Conservation (phyloP, 1,140 invertebrate species). For the Lysiphlebus fabarum region DNA sequence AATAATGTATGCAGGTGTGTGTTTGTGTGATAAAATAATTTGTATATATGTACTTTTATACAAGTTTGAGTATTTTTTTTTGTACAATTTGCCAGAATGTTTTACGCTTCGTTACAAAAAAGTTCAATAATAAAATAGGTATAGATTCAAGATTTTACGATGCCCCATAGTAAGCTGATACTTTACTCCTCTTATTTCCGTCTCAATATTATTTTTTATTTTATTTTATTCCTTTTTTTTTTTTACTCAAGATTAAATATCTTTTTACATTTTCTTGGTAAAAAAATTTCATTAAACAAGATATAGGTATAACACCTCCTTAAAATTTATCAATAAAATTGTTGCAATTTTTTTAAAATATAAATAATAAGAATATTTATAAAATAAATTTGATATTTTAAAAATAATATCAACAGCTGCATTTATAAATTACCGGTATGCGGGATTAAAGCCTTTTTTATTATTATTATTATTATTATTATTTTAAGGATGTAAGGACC, state of each 20-base stretch:
- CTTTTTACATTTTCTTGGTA: too few relatives aligned
- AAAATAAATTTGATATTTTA: conserved; percentile 14
- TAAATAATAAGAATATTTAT: conserved; percentile 16
- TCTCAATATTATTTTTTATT: conserved; percentile 2
- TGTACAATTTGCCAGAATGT: conserved; percentile 10
- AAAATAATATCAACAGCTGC: conserved; percentile 20
- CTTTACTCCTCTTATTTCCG: conserved; percentile 2
- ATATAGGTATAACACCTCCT: too few relatives aligned
- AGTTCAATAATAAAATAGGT: conserved; percentile 3
- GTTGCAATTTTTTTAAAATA: conserved; percentile 1
- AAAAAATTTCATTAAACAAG: too few relatives aligned
- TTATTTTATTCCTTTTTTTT: neutral
- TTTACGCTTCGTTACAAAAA: conserved; percentile 25
- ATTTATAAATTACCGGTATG: conserved; percentile 13
- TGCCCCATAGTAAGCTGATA: conserved; percentile 21
- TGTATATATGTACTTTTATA: too few relatives aligned
- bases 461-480: neutral
- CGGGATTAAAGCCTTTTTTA: neutral
- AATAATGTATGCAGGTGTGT: too few relatives aligned
- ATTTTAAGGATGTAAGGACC: neutral
- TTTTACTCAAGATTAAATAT: neutral
- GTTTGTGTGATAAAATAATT: too few relatives aligned
- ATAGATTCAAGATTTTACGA: conserved; percentile 23
- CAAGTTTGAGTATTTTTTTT: neutral
- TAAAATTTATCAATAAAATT: too few relatives aligned